phyloP scores from a whole-genome alignment of 2,797 vertebrate species.

The Tadarida brasiliensis region DNA sequence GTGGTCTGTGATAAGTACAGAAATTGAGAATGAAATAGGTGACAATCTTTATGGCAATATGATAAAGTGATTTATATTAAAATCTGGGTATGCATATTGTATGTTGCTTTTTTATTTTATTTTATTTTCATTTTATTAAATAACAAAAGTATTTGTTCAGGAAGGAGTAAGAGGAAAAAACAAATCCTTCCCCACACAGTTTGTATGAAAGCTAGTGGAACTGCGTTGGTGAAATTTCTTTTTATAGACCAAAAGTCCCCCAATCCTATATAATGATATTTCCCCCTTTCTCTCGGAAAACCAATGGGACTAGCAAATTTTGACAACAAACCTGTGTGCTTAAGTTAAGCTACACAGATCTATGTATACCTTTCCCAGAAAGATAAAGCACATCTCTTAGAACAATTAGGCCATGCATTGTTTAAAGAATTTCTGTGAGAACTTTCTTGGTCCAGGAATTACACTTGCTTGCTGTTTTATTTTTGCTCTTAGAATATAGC shows the following conservation, averaged over 20 bases:
- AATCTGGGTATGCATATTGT: not conserved
- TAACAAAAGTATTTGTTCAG: not conserved
- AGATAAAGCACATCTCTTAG: constrained; percentile 24
- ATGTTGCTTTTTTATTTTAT: not conserved
- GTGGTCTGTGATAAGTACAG: not conserved
- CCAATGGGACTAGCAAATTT: not conserved
- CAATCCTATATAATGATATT: not conserved
- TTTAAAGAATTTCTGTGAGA: constrained; percentile 59
- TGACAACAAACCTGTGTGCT: not conserved
- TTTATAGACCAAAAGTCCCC: not conserved
- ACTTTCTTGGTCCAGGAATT: constrained; percentile 37
- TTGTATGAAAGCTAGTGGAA: not conserved
- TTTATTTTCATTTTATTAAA: not conserved
- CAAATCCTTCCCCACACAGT: not conserved
- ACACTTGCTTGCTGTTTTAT: not conserved
- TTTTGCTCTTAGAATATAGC: not conserved
- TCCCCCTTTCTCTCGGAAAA: constrained; percentile 9
- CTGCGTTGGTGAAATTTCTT: not conserved
- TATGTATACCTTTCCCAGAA: constrained; percentile 20
- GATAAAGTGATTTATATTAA: not conserved
- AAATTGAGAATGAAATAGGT: constrained; percentile 24
- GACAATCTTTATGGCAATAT: not conserved
- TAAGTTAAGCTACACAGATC: constrained; percentile 28
- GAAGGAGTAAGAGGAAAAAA: not conserved
- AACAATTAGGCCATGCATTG: not conserved